A percentile compares a stretch with the other conserved stretches of the same genome.
phyloP scores from a whole-genome alignment of 2,888 invertebrate genomes.

The Parochlus steinenii region DNA sequence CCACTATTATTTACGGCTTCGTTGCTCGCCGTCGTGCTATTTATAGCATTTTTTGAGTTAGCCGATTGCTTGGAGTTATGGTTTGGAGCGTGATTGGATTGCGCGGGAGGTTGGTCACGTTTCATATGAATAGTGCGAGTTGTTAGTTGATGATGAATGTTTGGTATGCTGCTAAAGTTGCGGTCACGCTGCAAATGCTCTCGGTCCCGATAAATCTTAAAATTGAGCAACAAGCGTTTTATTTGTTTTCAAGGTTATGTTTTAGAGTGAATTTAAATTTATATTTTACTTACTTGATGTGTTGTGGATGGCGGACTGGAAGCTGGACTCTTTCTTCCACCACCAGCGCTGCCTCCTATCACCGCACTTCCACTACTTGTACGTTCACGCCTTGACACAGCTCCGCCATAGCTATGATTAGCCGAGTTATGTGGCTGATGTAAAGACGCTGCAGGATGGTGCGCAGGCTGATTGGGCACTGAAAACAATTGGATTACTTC shows the following conservation, averaged over 20 bases:
- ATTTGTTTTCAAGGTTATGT: no score
- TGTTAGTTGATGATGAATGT: constrained; percentile 10
- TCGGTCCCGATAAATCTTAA: constrained; percentile 9
- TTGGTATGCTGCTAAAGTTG: constrained; percentile 10
- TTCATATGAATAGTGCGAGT: constrained; percentile 12
- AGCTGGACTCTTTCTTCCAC: constrained; percentile 22
- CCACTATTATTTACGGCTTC: constrained; percentile 5
- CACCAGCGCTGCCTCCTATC: constrained; percentile 3
- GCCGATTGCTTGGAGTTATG: no score
- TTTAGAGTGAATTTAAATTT: no score
- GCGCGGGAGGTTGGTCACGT: no score
- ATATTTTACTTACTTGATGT: constrained; percentile 39
- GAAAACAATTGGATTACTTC: constrained; percentile 44
- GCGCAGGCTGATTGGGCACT: constrained; percentile 5
- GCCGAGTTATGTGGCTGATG: constrained; percentile 21
- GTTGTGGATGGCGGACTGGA: constrained; percentile 53
- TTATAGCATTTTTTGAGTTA: no score
- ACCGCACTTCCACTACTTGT: constrained; percentile 11
- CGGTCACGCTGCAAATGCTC: constrained; percentile 2
- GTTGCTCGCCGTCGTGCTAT: not conserved
- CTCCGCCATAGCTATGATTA: constrained; percentile 25
- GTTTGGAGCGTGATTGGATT: no score
- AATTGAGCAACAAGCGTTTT: constrained; percentile 1
- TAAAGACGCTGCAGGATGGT: constrained; percentile 19
- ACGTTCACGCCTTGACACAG: constrained; percentile 19